These are phyloP conservation scores for Epirrhoe alternata DNA, from an alignment of 2,888 invertebrate genomes.

Conservation along the genomic window DNA sequence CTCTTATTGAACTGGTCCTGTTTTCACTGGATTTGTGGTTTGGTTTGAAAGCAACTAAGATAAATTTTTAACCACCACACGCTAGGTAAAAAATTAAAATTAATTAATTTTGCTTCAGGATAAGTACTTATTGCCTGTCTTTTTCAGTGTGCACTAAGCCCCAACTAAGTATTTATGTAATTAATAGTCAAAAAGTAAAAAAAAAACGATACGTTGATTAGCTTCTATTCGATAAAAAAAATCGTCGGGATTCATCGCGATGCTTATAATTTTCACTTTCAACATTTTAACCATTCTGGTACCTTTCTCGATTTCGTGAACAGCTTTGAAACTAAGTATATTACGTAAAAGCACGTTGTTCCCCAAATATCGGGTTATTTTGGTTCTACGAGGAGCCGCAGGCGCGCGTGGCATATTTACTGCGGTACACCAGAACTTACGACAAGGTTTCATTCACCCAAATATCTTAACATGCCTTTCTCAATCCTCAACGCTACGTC, in stretches of 20 bases:
- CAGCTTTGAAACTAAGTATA: neutral
- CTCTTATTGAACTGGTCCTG: conserved; percentile 11
- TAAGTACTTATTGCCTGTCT: too few relatives aligned
- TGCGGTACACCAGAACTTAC: conserved; percentile 15
- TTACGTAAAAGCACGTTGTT: conserved; percentile 9
- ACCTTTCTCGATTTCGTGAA: neutral
- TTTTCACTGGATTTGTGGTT: conserved; percentile 3
- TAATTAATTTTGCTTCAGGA: too few relatives aligned
- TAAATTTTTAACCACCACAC: neutral
- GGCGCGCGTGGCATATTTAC: conserved; percentile 22
- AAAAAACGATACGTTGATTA: too few relatives aligned
- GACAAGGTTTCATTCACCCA: conserved; percentile 2
- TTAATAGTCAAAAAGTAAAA: too few relatives aligned
- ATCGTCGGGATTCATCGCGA: conserved; percentile 6
- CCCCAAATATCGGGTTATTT: conserved; percentile 22
- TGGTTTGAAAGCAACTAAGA: too few relatives aligned
- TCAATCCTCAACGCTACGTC: neutral
- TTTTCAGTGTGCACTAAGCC: too few relatives aligned
- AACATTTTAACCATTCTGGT: neutral
- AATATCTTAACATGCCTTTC: neutral
- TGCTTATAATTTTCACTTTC: neutral
- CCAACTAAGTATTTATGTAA: too few relatives aligned
- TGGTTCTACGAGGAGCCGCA: conserved; percentile 19
- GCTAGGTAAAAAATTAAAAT: too few relatives aligned
- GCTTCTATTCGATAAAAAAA: conserved; percentile 12